Conservation (phyloP, 2,797 vertebrate species). For the Cynopterus sphinx region DNA sequence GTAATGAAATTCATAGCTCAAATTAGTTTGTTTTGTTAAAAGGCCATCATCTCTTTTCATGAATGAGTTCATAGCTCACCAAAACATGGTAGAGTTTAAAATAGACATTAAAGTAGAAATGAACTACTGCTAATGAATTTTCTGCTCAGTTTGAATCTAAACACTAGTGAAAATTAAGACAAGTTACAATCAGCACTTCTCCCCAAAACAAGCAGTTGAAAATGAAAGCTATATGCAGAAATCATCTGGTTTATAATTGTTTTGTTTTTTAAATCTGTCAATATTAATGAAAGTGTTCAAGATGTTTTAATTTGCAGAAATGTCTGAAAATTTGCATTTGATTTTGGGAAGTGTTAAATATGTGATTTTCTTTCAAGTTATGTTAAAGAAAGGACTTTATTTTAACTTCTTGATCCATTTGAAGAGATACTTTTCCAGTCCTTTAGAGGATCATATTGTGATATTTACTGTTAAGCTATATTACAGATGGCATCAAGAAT, state of each 20-base stretch:
- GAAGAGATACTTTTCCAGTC: background rate
- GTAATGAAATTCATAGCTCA: slow-evolving; percentile 33
- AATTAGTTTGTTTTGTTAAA: slow-evolving; percentile 48
- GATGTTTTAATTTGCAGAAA: slow-evolving; percentile 41
- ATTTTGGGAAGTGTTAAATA: slow-evolving; percentile 13
- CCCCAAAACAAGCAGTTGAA: background rate
- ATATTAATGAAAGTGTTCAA: slow-evolving; percentile 42
- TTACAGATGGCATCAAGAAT: background rate
- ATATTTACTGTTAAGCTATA: slow-evolving; percentile 7
- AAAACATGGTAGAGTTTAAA: slow-evolving; percentile 41
- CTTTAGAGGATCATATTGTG: background rate
- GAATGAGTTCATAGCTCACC: slow-evolving; percentile 14
- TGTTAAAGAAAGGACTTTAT: slow-evolving; percentile 4
- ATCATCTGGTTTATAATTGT: slow-evolving; percentile 43
- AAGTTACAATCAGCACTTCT: slow-evolving; percentile 36
- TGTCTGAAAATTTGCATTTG: slow-evolving; percentile 52
- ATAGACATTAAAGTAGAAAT: slow-evolving; percentile 27
- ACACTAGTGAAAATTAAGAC: slow-evolving; percentile 48
- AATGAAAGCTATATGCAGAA: slow-evolving; percentile 46
- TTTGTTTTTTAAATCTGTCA: slow-evolving; percentile 40
- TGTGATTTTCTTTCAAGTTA: slow-evolving; percentile 52
- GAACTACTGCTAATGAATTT: slow-evolving; percentile 46
- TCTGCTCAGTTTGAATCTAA: slow-evolving; percentile 36
- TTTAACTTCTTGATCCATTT: slow-evolving; percentile 37
- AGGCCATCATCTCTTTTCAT: background rate